phyloP scores from a whole-genome alignment of 1,140 invertebrate species.

The Anastrepha obliqua region DNA sequence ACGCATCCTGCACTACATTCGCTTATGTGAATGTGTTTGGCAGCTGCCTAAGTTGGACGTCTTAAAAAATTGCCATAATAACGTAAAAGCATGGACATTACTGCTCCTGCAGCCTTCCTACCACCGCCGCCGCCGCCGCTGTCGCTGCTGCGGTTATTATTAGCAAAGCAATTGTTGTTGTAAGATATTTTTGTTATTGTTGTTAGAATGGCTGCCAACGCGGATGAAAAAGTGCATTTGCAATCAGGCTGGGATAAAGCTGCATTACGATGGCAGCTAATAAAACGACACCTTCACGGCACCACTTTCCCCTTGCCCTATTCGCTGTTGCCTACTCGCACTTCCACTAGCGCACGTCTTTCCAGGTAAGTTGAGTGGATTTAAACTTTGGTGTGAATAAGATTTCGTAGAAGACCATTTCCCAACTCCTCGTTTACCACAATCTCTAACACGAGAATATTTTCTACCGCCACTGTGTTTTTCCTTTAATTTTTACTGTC shows the following conservation, averaged over 20 bases:
- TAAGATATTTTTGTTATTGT: not conserved
- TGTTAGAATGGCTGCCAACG: not conserved
- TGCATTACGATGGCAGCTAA: slow-evolving; percentile 21
- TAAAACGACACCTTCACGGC: not conserved
- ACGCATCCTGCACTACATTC: too few relatives aligned
- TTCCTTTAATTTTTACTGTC: not conserved
- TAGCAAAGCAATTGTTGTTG: slow-evolving; percentile 45
- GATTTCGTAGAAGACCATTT: slow-evolving; percentile 16
- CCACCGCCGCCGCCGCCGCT: not conserved
- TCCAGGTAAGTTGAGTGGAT: slow-evolving; percentile 51
- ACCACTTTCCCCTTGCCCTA: too few relatives aligned
- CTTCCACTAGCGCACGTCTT: not conserved
- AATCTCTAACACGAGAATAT: not conserved
- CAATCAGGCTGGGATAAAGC: slow-evolving; percentile 31
- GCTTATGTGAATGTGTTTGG: not conserved
- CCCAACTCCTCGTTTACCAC: not conserved
- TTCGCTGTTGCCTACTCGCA: not conserved
- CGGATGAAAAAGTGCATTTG: slow-evolving; percentile 17
- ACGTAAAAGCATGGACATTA: slow-evolving; percentile 37
- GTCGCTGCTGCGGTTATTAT: slow-evolving; percentile 17
- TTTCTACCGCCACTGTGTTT: not conserved
- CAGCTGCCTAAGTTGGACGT: not conserved
- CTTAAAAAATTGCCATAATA: slow-evolving; percentile 43
- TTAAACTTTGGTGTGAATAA: slow-evolving; percentile 47
- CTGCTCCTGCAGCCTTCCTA: not conserved